Evolutionary conservation across 2,888 invertebrate species (phyloP).

Genomic region (Oscheius sp.): DNA sequence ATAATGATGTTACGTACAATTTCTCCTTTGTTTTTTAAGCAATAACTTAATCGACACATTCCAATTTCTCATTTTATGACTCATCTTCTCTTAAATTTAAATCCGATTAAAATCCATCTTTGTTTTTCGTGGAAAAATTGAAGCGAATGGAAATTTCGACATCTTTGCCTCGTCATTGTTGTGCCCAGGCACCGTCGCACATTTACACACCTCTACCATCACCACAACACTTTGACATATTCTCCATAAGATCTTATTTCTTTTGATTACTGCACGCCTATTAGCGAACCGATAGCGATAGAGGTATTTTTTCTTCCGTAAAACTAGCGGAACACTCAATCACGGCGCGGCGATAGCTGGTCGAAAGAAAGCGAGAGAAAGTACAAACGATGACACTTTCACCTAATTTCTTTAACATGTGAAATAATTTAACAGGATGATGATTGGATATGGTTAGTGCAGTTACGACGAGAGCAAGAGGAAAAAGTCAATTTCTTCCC

Average conservation of each 20-base stretch:
- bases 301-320: constrained; percentile 13
- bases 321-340: constrained; percentile 34
- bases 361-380: neutral
- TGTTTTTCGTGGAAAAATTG: too few relatives aligned
- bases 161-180: too few relatives aligned
- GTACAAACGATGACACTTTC: neutral
- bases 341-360: constrained; percentile 21
- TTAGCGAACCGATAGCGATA: constrained; percentile 9
- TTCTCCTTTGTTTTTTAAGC: neutral
- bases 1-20: neutral
- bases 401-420: neutral
- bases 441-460: too few relatives aligned
- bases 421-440: neutral
- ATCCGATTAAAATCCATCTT: too few relatives aligned
- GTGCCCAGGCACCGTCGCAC: too few relatives aligned
- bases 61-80: neutral
- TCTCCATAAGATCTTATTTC: too few relatives aligned
- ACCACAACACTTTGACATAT: too few relatives aligned
- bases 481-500: neutral
- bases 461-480: neutral
- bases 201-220: too few relatives aligned
- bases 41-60: neutral
- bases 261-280: constrained; percentile 4
- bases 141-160: too few relatives aligned
- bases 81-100: too few relatives aligned